Conservation (phyloP, 2,888 invertebrate genomes). For the Acanthopleura granulata region DNA sequence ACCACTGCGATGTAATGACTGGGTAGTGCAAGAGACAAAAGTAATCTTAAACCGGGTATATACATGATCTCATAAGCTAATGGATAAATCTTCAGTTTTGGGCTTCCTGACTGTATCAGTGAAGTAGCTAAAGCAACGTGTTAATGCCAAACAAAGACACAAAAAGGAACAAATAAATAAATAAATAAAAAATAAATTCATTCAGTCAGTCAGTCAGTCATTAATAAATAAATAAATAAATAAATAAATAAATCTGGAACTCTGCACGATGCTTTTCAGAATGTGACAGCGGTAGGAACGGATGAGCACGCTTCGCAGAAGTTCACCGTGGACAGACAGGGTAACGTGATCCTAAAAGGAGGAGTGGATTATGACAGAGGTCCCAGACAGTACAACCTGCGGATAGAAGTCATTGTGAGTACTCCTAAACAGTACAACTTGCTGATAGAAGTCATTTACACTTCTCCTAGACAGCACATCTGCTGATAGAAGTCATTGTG, state of each 20-base stretch:
- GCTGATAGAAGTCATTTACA: constrained; percentile 27
- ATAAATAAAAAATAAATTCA: too few relatives aligned
- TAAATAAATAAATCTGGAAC: neutral
- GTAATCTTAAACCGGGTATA: too few relatives aligned
- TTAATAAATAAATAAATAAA: neutral
- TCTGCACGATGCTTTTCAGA: constrained; percentile 15
- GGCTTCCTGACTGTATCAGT: too few relatives aligned
- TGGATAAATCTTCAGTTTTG: too few relatives aligned
- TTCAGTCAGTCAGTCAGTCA: too few relatives aligned
- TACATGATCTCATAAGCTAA: too few relatives aligned
- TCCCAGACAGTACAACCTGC: constrained; percentile 27
- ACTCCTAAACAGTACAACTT: constrained; percentile 22
- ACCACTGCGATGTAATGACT: neutral
- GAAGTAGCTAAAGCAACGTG: too few relatives aligned
- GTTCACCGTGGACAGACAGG: constrained; percentile 24
- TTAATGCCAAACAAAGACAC: too few relatives aligned
- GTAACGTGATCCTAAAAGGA: constrained; percentile 24
- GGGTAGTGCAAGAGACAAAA: too few relatives aligned
- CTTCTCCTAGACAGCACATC: constrained; percentile 22
- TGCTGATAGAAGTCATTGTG: constrained; percentile 30
- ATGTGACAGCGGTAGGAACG: constrained; percentile 1
- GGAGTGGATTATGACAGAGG: constrained; percentile 34
- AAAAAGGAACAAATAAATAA: too few relatives aligned
- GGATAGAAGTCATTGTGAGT: constrained; percentile 29
- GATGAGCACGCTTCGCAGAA: neutral